Conservation (phyloP, 2,797 vertebrate species). For the Amblyopsis hoosieri region DNA sequence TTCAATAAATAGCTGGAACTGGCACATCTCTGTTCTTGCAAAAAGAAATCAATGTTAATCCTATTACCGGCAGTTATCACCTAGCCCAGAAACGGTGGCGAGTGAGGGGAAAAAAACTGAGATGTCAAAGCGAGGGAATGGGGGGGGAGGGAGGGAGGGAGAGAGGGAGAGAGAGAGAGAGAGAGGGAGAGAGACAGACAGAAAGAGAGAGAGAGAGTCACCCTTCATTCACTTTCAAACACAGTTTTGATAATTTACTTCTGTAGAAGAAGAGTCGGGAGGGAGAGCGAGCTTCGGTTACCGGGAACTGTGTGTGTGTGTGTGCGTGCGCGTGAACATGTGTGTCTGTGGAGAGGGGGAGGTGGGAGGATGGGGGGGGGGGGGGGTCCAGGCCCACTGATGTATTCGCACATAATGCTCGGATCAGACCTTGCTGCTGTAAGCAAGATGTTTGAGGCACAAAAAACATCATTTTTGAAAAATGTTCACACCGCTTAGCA, state of each 20-base stretch:
- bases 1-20: constrained; percentile 99
- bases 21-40: constrained; percentile 99
- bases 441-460: constrained; percentile 87
- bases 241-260: constrained; percentile 96
- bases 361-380: not conserved
- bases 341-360: constrained; percentile 9
- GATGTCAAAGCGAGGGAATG: constrained; percentile 91
- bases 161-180: constrained; percentile 80
- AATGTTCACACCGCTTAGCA: constrained; percentile 79
- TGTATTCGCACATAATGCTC: constrained; percentile 86
- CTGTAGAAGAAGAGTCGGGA: constrained; percentile 80
- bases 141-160: constrained; percentile 77
- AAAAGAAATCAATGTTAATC: constrained; percentile 99
- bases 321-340: constrained; percentile 17
- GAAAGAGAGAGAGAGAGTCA: constrained; percentile 83
- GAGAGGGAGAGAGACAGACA: constrained; percentile 75
- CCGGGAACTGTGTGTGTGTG: constrained; percentile 56
- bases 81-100: constrained; percentile 99
- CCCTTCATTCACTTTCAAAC: constrained; percentile 99
- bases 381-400: constrained; percentile 75
- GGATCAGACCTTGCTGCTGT: constrained; percentile 88
- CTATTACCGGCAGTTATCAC: constrained; percentile 99
- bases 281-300: constrained; percentile 68
- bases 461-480: constrained; percentile 76
- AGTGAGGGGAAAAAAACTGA: constrained; percentile 89